A percentile compares a stretch with the other conserved stretches of the same genome.
Conservation (phyloP, 2,888 invertebrate genomes). For the Cheilosia vernalis region DNA sequence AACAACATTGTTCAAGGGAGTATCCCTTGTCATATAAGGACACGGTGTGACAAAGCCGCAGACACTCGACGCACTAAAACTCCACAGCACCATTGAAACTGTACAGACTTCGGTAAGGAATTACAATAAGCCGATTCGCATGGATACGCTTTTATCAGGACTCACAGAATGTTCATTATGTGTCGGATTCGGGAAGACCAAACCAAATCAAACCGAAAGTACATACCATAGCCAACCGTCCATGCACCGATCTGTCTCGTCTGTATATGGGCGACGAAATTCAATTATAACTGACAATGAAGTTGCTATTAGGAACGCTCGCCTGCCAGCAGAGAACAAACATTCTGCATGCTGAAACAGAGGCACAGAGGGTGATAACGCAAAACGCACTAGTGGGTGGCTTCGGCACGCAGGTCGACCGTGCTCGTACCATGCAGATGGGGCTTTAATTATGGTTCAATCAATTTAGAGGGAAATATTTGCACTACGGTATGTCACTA, state of each 20-base stretch:
- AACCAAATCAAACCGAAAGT: conserved; percentile 28
- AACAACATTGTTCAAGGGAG: no score
- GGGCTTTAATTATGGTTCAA: conserved; percentile 60
- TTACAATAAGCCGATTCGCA: conserved; percentile 58
- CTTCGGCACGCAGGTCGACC: background rate
- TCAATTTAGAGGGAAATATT: conserved; percentile 54
- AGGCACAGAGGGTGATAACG: background rate
- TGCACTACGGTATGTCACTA: conserved; percentile 13
- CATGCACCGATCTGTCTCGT: conserved; percentile 21
- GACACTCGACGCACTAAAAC: background rate
- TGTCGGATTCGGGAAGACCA: conserved; percentile 4
- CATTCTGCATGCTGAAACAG: background rate
- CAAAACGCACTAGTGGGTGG: background rate
- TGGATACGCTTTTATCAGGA: conserved; percentile 48
- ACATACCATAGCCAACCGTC: background rate
- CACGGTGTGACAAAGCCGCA: background rate
- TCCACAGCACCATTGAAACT: background rate
- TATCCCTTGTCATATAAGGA: background rate
- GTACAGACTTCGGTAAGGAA: conserved; percentile 27
- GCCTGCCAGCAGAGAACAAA: conserved; percentile 28
- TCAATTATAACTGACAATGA: conserved; percentile 71
- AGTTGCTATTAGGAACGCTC: conserved; percentile 42
- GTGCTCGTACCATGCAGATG: conserved; percentile 19
- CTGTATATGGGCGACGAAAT: conserved; percentile 55
- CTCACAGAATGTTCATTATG: conserved; percentile 41